A percentile compares a stretch with the other conserved stretches of the same genome.
These are phyloP conservation scores for Meriones unguiculatus DNA, from an alignment of 2,113 vertebrate species.

Conservation along the genomic window DNA sequence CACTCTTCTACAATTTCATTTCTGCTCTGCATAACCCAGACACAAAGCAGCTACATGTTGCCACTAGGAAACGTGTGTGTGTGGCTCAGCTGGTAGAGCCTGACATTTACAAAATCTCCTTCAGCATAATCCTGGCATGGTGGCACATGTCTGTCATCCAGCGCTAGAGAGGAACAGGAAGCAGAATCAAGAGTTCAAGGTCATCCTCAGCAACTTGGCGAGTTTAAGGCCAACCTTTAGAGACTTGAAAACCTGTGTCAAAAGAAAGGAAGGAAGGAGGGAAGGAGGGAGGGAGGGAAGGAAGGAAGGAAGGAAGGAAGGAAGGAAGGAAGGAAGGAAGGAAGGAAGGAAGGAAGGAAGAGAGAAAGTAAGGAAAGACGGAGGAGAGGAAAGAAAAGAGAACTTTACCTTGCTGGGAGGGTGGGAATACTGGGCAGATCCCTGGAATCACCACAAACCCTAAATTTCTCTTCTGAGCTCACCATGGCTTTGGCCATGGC, in stretches of 20 bases:
- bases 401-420: not conserved
- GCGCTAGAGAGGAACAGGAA: not conserved
- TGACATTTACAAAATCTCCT: not conserved
- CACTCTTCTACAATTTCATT: not conserved
- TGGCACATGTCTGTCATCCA: not conserved
- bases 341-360: no score
- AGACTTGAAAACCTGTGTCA: not conserved
- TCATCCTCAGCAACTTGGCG: not conserved
- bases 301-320: no score
- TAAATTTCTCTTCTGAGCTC: not conserved
- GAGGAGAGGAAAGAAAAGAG: no score
- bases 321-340: no score
- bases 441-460: not conserved
- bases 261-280: no score
- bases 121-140: not conserved
- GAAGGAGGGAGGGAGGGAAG: no score
- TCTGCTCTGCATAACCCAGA: not conserved
- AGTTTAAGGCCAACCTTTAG: not conserved
- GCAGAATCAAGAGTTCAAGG: not conserved
- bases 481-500: fast-evolving
- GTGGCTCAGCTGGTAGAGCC: not conserved
- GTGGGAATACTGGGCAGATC: no score
- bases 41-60: not conserved
- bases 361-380: no score
- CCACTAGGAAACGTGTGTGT: not conserved